Percentiles rank a stretch among this genome's conserved stretches.
phyloP scores from a whole-genome alignment of 2,113 vertebrate species.

The Furnarius figulus region DNA sequence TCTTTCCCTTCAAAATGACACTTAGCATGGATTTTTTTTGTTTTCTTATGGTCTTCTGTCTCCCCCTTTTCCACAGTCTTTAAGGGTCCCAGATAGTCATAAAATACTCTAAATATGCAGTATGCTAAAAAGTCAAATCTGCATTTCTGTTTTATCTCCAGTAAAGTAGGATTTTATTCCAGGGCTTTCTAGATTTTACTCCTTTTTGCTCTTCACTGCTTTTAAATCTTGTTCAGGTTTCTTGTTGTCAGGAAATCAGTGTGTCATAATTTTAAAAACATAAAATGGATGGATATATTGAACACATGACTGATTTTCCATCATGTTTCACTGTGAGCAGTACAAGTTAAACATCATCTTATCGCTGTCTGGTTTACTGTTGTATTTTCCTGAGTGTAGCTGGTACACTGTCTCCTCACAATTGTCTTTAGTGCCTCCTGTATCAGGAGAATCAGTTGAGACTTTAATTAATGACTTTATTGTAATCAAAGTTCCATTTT shows the following conservation, averaged over 20 bases:
- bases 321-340: neutral
- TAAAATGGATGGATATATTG: neutral
- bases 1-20: neutral
- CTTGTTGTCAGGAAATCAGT: neutral
- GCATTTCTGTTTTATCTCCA: neutral
- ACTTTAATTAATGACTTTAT: constrained; percentile 66
- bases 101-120: neutral
- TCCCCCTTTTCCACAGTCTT: neutral
- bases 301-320: neutral
- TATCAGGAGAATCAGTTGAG: constrained; percentile 32
- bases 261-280: neutral
- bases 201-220: neutral
- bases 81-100: neutral
- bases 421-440: constrained; percentile 18
- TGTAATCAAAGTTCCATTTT: constrained; percentile 67
- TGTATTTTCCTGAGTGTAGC: neutral
- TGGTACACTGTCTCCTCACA: constrained; percentile 4
- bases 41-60: neutral
- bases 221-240: neutral
- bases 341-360: neutral
- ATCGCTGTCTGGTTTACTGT: neutral
- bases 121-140: neutral
- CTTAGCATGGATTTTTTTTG: neutral
- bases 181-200: neutral
- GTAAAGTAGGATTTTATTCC: neutral